Base-by-base conservation (phyloP, 1,140 invertebrate genomes). In the Stenopsyche tienmushanensis region DNA sequence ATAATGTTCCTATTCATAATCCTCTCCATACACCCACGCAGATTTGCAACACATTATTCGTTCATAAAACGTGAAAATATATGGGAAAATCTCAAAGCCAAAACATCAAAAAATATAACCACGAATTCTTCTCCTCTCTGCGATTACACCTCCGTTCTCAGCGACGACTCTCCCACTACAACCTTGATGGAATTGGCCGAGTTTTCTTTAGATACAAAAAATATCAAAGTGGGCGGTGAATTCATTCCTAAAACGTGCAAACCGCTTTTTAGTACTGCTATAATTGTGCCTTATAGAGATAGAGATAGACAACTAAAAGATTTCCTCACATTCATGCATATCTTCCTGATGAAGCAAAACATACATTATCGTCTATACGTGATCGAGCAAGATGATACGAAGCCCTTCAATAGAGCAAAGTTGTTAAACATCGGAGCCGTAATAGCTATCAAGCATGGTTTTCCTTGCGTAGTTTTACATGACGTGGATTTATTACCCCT, bases 401-500 rank as follows among this genome's bases (percentile, higher is more conserved):
- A 82, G 47, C 88, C 91, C 10, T 98, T 98, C 73, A 99, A 98
- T 82, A 85, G 94, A 72, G 96, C 92, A 0, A 93, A 94, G 76
- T 82, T 99, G 7, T 89, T 98, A 72, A 98, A 99, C 76, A 88
- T 96, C 67, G 97, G 94, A 1, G 95, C 93, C 67, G 76, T 83
- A 2, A 88, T 93, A 72, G 91, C 93, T 0, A 84, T 86, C 26
- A 84, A 83, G 60, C 77, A 82, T 47, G 84, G 87, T 49, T 94
- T 88, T 77, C 87, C 92, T 21, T 99, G 97, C 74, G 87, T 97
- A 49, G 88, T 98, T 53, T 90, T 99, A 72, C 96, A 98, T 78
- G 96, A 99, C 76, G 91, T 98, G 42, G 96, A 99, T 81, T 78
- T 98, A 17, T 83, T 98, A 60, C 96, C 96, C 9, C 83, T 97